Evolutionary conservation across 2,888 invertebrate species (phyloP).

Genomic region (Brenthis ino): DNA sequence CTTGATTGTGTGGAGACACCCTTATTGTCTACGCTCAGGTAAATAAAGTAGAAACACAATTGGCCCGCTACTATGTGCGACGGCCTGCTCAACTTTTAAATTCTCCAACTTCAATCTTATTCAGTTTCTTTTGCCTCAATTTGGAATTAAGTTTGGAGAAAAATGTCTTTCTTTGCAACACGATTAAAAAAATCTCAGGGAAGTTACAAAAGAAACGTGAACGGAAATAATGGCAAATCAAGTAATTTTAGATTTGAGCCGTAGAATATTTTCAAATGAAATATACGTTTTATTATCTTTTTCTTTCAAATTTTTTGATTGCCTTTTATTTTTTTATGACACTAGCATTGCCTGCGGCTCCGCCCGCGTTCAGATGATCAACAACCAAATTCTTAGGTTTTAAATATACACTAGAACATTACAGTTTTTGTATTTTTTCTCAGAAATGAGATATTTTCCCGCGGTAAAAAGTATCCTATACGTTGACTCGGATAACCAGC

Average conservation of each 20-base stretch:
- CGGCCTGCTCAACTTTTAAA: slow-evolving; percentile 71
- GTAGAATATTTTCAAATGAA: background rate
- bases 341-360: too few relatives aligned
- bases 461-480: too few relatives aligned
- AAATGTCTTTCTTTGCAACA: slow-evolving; percentile 20
- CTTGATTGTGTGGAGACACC: slow-evolving; percentile 76
- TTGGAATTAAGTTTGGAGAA: slow-evolving; percentile 17
- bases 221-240: slow-evolving; percentile 6
- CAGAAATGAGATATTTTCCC: too few relatives aligned
- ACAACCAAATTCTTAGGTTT: too few relatives aligned
- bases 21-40: slow-evolving; percentile 77
- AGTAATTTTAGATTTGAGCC: slow-evolving; percentile 13
- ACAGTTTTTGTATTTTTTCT: too few relatives aligned
- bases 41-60: slow-evolving; percentile 72
- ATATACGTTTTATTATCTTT: too few relatives aligned
- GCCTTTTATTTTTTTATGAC: too few relatives aligned
- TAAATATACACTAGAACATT: too few relatives aligned
- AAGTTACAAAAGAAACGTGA: slow-evolving; percentile 60
- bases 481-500: too few relatives aligned
- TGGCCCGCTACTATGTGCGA: slow-evolving; percentile 65
- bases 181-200: slow-evolving; percentile 51
- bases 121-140: slow-evolving; percentile 43
- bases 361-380: too few relatives aligned
- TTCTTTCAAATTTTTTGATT: too few relatives aligned
- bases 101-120: slow-evolving; percentile 59